Evolutionary conservation across 64 coral and sea anemone genomes (phyloP), one percentile per base, ranked within the genome.

Genomic region (Montipora capricornis): DNA sequence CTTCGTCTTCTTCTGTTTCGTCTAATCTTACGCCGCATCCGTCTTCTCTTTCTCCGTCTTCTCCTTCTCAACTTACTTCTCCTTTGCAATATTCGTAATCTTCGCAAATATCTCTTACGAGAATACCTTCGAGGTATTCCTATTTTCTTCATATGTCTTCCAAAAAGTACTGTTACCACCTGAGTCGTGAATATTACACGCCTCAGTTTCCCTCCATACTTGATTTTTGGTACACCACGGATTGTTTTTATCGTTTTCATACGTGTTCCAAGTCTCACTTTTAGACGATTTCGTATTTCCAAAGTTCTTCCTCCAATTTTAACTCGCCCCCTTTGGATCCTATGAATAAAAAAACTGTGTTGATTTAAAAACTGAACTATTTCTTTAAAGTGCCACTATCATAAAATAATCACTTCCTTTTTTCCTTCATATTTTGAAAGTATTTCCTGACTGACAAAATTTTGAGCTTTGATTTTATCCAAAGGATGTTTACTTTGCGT

Each of bases 291-390:
- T 2, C 11, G 9, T 9, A 68, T 46, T 52, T 15, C 6, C 1
- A 8, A 64, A 73, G 70, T 71, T 3, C 66, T 17, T 73, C 82
- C 66, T 22, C 82, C 82, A 49, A 86, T 49, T 12, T 64, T 64
- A 17, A 71, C 66, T 2, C 66, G 44, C 3, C 6, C 3, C 19
- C 19, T 11, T 17, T 64, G 62, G 9, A 71, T 11, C 44, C 82
- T 86, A 49, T 24, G 2, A 50, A 71, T 50, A n/a, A 44, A 48
- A 51, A 19, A 24, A 22, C n/a, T 11, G 0, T 14, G n/a, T 47
- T 86, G 20, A 29, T 5, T 78, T 15, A 78, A 49, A 78, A 49
- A 78, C 44, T 19, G 52, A 10, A 5, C 1, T 55, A 55, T 55
- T 55, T 37, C 37, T 37, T 37, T 37, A 37, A 37, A 37, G 37